phyloP scores from a whole-genome alignment of 2,888 invertebrate genomes.

The Epiblema foenella region DNA sequence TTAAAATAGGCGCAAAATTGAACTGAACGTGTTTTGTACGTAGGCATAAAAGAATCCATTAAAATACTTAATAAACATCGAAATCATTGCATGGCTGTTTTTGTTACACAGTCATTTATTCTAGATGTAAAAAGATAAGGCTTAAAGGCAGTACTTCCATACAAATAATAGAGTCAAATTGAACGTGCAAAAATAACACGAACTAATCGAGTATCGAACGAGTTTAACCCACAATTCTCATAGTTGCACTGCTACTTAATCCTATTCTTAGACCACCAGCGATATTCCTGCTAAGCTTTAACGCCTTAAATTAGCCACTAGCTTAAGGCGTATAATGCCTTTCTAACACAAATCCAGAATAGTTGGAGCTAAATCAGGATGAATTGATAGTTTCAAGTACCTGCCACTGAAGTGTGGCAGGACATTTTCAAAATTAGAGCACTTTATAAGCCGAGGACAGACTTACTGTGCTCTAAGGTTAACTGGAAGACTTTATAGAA shows the following conservation, averaged over 20 bases:
- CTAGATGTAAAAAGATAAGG: too few species aligned
- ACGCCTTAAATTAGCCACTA: constrained; percentile 52
- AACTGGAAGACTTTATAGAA: background rate
- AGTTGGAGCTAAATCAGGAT: constrained; percentile 65
- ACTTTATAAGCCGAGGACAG: constrained; percentile 16
- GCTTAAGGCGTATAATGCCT: constrained; percentile 65
- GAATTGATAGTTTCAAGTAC: constrained; percentile 61
- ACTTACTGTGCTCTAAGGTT: constrained; percentile 10
- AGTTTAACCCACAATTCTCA: background rate
- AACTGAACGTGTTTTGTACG: too few species aligned
- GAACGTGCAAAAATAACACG: too few species aligned
- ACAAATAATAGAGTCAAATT: background rate
- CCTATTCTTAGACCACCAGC: constrained; percentile 8
- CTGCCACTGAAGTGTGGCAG: constrained; percentile 20
- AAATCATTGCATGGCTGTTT: too few species aligned
- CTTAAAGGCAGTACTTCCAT: background rate
- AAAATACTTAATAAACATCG: too few species aligned
- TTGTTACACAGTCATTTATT: too few species aligned
- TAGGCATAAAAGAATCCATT: too few species aligned
- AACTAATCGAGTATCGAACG: constrained; percentile 13
- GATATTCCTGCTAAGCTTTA: background rate
- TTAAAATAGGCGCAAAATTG: too few species aligned
- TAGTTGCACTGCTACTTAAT: constrained; percentile 32
- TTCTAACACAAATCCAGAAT: constrained; percentile 66
- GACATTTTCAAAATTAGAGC: constrained; percentile 30